Evolutionary conservation across 2,797 vertebrate genomes (phyloP), one percentile per base, ranked within the genome.

Genomic region (Epinephelus awoara): DNA sequence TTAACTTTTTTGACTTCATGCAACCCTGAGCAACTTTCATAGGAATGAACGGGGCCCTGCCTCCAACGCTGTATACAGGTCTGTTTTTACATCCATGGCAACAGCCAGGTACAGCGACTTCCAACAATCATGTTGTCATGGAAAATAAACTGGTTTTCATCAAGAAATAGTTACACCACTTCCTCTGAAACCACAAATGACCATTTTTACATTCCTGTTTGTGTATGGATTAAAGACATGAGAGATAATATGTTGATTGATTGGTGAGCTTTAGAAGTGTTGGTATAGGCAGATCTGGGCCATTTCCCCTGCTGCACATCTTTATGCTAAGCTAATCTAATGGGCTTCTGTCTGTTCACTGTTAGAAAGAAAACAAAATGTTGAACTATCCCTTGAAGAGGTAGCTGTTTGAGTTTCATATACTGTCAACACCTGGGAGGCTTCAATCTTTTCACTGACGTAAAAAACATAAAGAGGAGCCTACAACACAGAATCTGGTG

Each of bases 401-500:
- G 10, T 3, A 62, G 21, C 21, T 58, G 19, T 38, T 67, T 57
- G 9, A 51, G n/a, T 75, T 70, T 54, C n/a, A 62, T 50, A 42
- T 55, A 27, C 72, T 25, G 77, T 62, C 19, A 67, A 21, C 56
- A 77, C 17, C 57, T 34, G 3, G 25, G 54, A 61, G 52, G 13
- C 38, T 58, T 72, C 38, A 49, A 25, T 55, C 9, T 56, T 66
- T 84, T 67, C 11, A 23, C 40, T 57, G 50, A 25, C 25, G 56
- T 47, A 61, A 50, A 74, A 72, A 67, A 2, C 11, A 58, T 6
- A 58, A 70, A 77, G 58, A 50, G 44, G 25, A 78, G 54, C 42
- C 52, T 54, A 14, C 34, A 78, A 47, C 74, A 63, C 18, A 69
- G 27, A 82, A 58, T 72, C 42, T 72, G 59, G n/a, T 70, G 62